These are phyloP conservation scores for Andrena camellia DNA, from an alignment of 2,888 invertebrate genomes.

Conservation along the genomic window DNA sequence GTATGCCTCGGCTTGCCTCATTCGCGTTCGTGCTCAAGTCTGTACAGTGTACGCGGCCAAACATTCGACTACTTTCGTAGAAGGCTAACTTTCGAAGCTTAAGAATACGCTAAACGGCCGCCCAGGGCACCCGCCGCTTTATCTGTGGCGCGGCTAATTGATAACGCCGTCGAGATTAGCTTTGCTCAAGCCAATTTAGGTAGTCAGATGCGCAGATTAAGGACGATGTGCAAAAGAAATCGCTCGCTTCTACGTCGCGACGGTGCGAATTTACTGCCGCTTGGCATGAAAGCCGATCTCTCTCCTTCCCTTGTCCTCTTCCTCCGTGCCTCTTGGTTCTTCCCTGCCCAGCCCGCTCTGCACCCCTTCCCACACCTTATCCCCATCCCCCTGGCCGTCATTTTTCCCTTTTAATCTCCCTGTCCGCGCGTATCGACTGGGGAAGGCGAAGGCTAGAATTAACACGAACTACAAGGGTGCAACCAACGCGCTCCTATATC, in stretches of 20 bases:
- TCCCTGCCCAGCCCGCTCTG: slow-evolving; percentile 11
- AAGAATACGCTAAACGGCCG: slow-evolving; percentile 64
- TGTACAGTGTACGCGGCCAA: too few species aligned
- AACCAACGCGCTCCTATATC: slow-evolving; percentile 26
- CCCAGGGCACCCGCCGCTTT: slow-evolving; percentile 50
- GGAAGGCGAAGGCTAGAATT: slow-evolving; percentile 64
- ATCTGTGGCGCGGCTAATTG: slow-evolving; percentile 77
- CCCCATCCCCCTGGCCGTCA: slow-evolving; percentile 2
- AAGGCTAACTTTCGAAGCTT: slow-evolving; percentile 49
- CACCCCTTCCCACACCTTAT: background rate
- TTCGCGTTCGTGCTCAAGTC: too few species aligned
- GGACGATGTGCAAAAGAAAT: slow-evolving; percentile 75
- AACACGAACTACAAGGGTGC: slow-evolving; percentile 56
- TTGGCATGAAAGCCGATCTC: slow-evolving; percentile 76
- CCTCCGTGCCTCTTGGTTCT: slow-evolving; percentile 19
- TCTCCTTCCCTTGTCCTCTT: slow-evolving; percentile 44
- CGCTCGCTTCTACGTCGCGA: slow-evolving; percentile 70
- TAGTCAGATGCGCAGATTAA: slow-evolving; percentile 79
- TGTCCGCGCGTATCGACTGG: slow-evolving; percentile 52
- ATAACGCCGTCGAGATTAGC: slow-evolving; percentile 80
- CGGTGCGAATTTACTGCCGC: slow-evolving; percentile 77
- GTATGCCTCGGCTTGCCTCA: too few species aligned
- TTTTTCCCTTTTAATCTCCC: slow-evolving; percentile 59
- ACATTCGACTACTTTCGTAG: slow-evolving; percentile 45
- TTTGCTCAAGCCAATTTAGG: slow-evolving; percentile 78